These are phyloP conservation scores for Sander lucioperca DNA, from an alignment of 2,113 vertebrate genomes.

Conservation along the genomic window DNA sequence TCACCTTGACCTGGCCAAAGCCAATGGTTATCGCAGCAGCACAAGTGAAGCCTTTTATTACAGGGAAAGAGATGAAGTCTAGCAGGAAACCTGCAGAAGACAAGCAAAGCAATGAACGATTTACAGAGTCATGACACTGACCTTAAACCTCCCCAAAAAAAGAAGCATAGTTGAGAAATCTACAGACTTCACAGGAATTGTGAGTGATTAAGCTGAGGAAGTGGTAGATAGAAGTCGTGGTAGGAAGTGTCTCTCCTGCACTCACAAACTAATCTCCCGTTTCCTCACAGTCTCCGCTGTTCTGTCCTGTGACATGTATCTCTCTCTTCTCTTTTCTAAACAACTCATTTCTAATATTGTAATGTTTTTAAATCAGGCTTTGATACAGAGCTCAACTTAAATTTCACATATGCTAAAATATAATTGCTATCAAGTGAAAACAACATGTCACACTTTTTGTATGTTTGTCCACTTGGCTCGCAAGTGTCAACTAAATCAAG, in stretches of 20 bases:
- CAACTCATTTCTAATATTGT: neutral
- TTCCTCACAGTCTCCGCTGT: neutral
- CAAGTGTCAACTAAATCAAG: neutral
- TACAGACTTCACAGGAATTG: neutral
- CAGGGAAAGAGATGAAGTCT: conserved; percentile 95
- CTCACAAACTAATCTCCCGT: conserved; percentile 5
- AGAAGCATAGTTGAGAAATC: neutral
- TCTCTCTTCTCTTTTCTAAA: neutral
- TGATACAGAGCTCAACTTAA: neutral
- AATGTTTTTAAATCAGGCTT: neutral
- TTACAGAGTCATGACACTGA: neutral
- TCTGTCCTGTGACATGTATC: too few species aligned
- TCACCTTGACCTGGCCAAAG: conserved; percentile 95
- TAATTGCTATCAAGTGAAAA: neutral
- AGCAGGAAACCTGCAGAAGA: conserved; percentile 90
- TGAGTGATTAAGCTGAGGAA: conserved; percentile 21
- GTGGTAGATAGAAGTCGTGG: conserved; percentile 7
- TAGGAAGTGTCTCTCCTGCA: conserved; percentile 4
- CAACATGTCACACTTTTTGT: conserved; percentile 4
- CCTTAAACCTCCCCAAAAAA: neutral
- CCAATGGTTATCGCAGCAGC: conserved; percentile 94
- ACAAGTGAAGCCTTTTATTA: conserved; percentile 96
- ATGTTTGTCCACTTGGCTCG: neutral
- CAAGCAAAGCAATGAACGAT: neutral
- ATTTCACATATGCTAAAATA: neutral